Evolutionary conservation across 2,797 vertebrate genomes (phyloP), one percentile per base, ranked within the genome.

Genomic region (Esox lucius): DNA sequence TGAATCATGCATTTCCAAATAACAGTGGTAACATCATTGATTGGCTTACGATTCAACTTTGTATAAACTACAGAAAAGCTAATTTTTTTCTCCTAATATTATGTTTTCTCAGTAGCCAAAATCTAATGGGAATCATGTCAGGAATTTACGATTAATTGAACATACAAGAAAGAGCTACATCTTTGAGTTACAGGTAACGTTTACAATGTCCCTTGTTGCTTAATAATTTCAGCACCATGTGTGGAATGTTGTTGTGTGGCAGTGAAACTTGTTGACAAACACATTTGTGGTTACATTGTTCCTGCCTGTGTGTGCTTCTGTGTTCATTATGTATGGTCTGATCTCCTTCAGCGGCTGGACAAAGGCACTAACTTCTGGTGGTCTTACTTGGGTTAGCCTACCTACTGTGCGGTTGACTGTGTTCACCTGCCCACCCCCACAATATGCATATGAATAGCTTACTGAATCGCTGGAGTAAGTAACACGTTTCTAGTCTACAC

Each of bases 381-480:
- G 31, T 28, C 70, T 24, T 33, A 39, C 71, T 70, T 59, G 39
- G 28, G 66, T 49, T 62, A 35, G 56, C 31, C 61, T 22, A 17
- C 51, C 56, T n/a, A 35, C 51, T 56, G 19, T 59, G 51, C 31
- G 51, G 59, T 48, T 59, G 51, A 59, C 70, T 59, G 46, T 49
- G 28, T 51, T 56, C n/a, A 46, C 69, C 62, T 64, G 7, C n/a
- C 71, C 65, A 71, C 51, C 68, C 35, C 42, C 22, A 19, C 75
- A 82, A 56, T 70, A 87, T 89, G 87, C 78, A 87, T 70, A 85
- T 84, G 84, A 87, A 82, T 72, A 85, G 78, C 59, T 80, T 87
- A 61, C 70, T 83, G 72, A 86, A 85, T 48, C 70, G 62, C 59
- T 83, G 84, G 83, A 84, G 84, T 89, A 79, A 87, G 84, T 87